Evolutionary conservation across 2,888 invertebrate species (phyloP).

Genomic region (Cephus pulcher): DNA sequence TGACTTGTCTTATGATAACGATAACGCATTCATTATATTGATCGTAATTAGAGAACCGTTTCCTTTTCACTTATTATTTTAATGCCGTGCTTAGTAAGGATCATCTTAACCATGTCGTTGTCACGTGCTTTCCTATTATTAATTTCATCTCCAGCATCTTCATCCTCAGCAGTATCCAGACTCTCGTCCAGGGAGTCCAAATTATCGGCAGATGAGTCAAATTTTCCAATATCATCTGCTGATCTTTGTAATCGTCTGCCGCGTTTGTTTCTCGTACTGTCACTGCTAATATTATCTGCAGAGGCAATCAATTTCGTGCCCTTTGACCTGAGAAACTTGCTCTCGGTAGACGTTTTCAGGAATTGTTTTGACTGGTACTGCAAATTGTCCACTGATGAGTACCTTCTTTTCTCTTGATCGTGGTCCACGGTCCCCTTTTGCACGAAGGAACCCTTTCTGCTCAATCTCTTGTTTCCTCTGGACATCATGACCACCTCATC

Average conservation of each 20-base stretch:
- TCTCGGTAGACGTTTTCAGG: constrained; percentile 35
- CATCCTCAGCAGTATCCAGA: constrained; percentile 36
- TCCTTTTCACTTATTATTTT: constrained; percentile 84
- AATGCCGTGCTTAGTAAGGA: constrained; percentile 82
- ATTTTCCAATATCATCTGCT: constrained; percentile 51
- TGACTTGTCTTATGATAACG: not conserved
- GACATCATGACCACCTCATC: constrained; percentile 43
- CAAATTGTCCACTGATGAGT: constrained; percentile 62
- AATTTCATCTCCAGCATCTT: not conserved
- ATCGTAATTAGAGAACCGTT: constrained; percentile 68
- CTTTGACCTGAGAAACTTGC: constrained; percentile 40
- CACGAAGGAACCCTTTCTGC: constrained; percentile 53
- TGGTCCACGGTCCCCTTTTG: constrained; percentile 37
- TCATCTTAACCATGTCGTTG: constrained; percentile 76
- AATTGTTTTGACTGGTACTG: constrained; percentile 41
- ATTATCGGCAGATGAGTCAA: constrained; percentile 54
- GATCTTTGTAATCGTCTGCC: constrained; percentile 53
- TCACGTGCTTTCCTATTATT: constrained; percentile 40
- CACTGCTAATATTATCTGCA: constrained; percentile 53
- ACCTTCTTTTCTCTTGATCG: constrained; percentile 52
- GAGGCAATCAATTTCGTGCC: constrained; percentile 51
- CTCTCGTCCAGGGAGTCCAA: constrained; percentile 48
- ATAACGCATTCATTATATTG: not conserved
- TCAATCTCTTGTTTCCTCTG: constrained; percentile 42
- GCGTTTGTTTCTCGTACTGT: constrained; percentile 39